Percentiles rank a stretch among this genome's conserved stretches.
Conservation (phyloP, 2,113 vertebrate genomes). For the Argyrosomus japonicus region DNA sequence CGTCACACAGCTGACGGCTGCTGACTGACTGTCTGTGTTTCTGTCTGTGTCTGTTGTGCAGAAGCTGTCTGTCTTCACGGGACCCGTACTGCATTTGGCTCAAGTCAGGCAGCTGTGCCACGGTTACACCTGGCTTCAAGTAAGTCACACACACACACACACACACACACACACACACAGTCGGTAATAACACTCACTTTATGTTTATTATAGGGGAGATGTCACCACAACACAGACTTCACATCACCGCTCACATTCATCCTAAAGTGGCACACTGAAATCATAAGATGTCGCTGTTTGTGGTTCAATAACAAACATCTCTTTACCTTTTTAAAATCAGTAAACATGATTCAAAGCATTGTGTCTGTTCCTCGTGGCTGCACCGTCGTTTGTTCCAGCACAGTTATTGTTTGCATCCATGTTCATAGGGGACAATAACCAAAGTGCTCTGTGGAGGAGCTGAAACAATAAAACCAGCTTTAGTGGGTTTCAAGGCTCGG, state of each 20-base stretch:
- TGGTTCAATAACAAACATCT: background rate
- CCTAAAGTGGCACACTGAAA: background rate
- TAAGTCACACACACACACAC: slow-evolving; percentile 76
- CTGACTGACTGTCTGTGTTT: slow-evolving; percentile 17
- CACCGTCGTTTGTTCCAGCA: background rate
- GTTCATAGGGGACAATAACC: background rate
- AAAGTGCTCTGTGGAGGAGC: background rate
- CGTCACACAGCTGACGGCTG: background rate
- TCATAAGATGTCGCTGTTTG: background rate
- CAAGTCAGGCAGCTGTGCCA: slow-evolving; percentile 84
- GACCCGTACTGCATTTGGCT: slow-evolving; percentile 94
- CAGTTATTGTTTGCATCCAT: background rate
- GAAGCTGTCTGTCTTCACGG: slow-evolving; percentile 89
- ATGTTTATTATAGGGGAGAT: background rate
- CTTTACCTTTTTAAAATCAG: background rate
- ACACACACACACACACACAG: slow-evolving; percentile 23
- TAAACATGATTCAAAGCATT: background rate
- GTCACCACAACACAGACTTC: background rate
- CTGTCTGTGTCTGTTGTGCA: slow-evolving; percentile 59
- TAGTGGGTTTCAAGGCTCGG: background rate
- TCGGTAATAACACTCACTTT: background rate
- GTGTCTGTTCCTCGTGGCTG: background rate
- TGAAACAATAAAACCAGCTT: background rate
- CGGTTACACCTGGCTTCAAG: slow-evolving; percentile 83
- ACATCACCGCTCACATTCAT: background rate